Percentiles rank a stretch among this genome's conserved stretches.
Conservation (phyloP, 2,113 vertebrate genomes). For the Eonycteris spelaea region DNA sequence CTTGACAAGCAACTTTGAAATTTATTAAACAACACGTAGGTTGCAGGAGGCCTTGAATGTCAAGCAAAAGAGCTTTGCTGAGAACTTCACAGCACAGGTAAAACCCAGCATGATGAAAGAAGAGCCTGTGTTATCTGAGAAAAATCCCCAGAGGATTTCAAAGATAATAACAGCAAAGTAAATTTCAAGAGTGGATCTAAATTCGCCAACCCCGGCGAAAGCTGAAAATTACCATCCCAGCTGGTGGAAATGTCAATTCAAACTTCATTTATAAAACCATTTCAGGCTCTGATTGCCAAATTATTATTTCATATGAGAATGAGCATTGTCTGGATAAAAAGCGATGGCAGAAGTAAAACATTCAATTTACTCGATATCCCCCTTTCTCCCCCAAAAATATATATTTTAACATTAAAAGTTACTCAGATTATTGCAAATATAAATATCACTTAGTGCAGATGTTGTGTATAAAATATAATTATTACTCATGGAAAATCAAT, state of each 20-base stretch:
- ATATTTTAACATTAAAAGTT: slow-evolving; percentile 23
- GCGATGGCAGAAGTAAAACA: background rate
- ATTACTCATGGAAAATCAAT: slow-evolving; percentile 57
- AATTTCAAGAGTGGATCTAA: slow-evolving; percentile 58
- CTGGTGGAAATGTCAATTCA: slow-evolving; percentile 62
- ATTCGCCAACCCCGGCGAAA: slow-evolving; percentile 8
- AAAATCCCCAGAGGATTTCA: slow-evolving; percentile 15
- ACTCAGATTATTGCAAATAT: slow-evolving; percentile 23
- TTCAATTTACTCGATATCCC: slow-evolving; percentile 10
- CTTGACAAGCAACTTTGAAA: background rate
- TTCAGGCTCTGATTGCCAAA: slow-evolving; percentile 34
- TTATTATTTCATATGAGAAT: slow-evolving; percentile 44
- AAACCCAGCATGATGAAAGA: background rate
- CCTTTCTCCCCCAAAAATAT: background rate
- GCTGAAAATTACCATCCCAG: slow-evolving; percentile 56
- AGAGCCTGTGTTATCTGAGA: background rate
- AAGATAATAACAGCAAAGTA: slow-evolving; percentile 58
- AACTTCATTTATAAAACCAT: slow-evolving; percentile 51
- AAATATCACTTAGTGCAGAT: slow-evolving; percentile 53
- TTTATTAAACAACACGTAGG: background rate
- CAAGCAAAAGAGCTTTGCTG: background rate
- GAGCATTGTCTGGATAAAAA: slow-evolving; percentile 30
- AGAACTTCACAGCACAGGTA: background rate
- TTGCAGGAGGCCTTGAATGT: background rate
- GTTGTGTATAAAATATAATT: slow-evolving; percentile 37